Evolutionary conservation across 2,797 vertebrate genomes (phyloP).

Genomic region (Nyctalus aviator): DNA sequence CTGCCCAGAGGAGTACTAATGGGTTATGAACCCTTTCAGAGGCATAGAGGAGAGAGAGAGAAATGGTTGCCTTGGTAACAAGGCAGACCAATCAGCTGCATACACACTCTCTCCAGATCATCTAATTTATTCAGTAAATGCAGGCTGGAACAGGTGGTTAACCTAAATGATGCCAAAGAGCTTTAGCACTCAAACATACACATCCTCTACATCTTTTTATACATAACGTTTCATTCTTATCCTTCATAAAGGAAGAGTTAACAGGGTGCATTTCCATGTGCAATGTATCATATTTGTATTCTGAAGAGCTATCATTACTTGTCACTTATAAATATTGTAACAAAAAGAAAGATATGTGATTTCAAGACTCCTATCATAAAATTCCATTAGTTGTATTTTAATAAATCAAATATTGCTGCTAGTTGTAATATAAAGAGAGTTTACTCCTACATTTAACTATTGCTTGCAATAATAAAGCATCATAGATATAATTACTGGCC

Average conservation of each 20-base stretch:
- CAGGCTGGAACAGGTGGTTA: slow-evolving; percentile 90
- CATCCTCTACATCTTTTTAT: background rate
- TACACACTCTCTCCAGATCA: slow-evolving; percentile 88
- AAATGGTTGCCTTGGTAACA: slow-evolving; percentile 92
- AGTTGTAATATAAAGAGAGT: background rate
- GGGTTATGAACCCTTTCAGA: slow-evolving; percentile 86
- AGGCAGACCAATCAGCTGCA: slow-evolving; percentile 89
- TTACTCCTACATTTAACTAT: background rate
- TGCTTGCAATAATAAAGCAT: background rate
- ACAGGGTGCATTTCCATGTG: background rate
- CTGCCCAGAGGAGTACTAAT: slow-evolving; percentile 83
- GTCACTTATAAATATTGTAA: background rate
- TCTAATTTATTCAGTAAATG: slow-evolving; percentile 89
- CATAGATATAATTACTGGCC: background rate
- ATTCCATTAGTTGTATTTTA: background rate
- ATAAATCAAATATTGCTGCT: background rate
- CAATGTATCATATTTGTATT: background rate
- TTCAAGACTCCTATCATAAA: background rate
- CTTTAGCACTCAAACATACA: slow-evolving; percentile 67
- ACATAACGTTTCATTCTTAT: slow-evolving; percentile 46
- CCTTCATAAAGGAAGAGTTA: background rate
- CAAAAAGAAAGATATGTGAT: background rate
- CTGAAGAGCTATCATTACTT: background rate
- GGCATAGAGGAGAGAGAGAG: slow-evolving; percentile 86
- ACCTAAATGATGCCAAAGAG: slow-evolving; percentile 87